Conservation (phyloP, 2,113 vertebrate species). For the Aviceda subcristata region DNA sequence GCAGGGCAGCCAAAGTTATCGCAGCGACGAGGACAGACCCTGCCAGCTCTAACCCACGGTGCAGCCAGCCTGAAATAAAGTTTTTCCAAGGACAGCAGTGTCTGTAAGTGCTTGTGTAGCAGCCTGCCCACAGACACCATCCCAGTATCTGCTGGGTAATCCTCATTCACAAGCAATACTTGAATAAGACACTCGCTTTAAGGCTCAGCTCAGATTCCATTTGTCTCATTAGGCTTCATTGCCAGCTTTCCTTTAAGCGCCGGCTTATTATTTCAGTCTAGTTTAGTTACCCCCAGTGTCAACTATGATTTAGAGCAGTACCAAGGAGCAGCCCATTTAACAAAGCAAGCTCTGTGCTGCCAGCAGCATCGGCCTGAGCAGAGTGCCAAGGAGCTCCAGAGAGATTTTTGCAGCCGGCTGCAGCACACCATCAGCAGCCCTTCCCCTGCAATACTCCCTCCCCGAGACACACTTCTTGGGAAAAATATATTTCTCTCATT, state of each 20-base stretch:
- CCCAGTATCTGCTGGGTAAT: neutral
- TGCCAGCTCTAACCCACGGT: neutral
- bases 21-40: neutral
- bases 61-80: neutral
- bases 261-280: neutral
- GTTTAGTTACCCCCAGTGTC: neutral
- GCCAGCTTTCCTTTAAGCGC: neutral
- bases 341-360: neutral
- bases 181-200: neutral
- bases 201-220: neutral
- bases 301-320: neutral
- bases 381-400: neutral
- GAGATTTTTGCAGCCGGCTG: neutral
- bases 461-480: rapidly evolving
- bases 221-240: neutral
- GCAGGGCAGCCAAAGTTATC: neutral
- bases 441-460: neutral
- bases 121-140: neutral
- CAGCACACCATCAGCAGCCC: neutral
- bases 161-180: neutral
- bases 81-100: neutral
- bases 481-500: neutral
- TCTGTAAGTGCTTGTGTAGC: neutral
- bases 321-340: neutral
- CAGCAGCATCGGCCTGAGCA: neutral